Evolutionary conservation across 2,888 invertebrate species (phyloP).

Genomic region (Ophion slaviceki): DNA sequence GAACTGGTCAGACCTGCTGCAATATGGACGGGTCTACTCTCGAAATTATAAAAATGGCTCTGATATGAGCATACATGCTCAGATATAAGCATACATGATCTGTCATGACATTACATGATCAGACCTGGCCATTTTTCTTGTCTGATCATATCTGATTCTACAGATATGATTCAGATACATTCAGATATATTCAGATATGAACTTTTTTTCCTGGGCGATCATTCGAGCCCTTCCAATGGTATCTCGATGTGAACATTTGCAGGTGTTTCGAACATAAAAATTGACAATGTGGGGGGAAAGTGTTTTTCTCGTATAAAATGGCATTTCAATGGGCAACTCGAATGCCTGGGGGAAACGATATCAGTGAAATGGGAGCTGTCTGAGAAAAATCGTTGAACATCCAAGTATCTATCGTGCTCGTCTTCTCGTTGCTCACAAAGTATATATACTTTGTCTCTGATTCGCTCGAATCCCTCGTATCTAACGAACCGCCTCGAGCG

Average conservation of each 20-base stretch:
- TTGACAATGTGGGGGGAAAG: background rate
- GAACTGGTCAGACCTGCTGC: no score
- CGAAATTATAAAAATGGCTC: no score
- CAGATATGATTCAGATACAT: no score
- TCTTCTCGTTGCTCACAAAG: conserved; percentile 20
- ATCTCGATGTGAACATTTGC: background rate
- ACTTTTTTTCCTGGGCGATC: no score
- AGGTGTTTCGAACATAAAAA: background rate
- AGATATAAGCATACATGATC: no score
- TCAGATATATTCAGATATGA: no score
- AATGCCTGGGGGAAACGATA: conserved; percentile 1
- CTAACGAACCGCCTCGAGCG: conserved; percentile 42
- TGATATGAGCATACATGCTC: no score
- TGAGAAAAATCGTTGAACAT: conserved; percentile 26
- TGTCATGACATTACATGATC: no score
- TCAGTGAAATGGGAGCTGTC: conserved; percentile 4
- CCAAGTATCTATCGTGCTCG: conserved; percentile 10
- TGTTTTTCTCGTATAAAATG: background rate
- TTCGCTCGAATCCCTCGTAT: conserved; percentile 35
- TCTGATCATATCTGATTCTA: no score
- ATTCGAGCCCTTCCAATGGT: background rate
- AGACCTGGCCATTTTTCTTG: no score
- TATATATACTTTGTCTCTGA: conserved; percentile 32
- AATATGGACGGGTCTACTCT: no score
- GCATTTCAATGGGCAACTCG: background rate